These are phyloP conservation scores for Megalops cyprinoides DNA, from an alignment of 2,797 vertebrate species.

Conservation along the genomic window DNA sequence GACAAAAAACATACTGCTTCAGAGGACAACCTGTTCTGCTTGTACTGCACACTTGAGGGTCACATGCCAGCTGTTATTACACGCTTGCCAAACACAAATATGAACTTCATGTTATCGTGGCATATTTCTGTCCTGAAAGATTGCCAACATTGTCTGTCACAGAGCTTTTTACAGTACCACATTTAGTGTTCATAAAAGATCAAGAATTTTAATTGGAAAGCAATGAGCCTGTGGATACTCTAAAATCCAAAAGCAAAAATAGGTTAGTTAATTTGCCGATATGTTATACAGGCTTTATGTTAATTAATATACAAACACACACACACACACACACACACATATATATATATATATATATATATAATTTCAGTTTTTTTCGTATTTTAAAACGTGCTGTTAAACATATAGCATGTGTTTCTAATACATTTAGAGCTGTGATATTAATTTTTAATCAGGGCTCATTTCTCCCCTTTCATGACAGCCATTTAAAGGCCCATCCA, in stretches of 20 bases:
- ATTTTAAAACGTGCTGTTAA: too few species aligned
- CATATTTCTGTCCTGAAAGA: slow-evolving; percentile 10
- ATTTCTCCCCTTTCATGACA: not conserved
- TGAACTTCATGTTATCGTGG: slow-evolving; percentile 31
- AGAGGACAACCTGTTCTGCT: slow-evolving; percentile 15
- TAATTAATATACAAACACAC: too few species aligned
- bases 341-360: too few species aligned
- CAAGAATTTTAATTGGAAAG: too few species aligned
- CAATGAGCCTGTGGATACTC: too few species aligned
- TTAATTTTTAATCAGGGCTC: not conserved
- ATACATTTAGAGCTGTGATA: too few species aligned
- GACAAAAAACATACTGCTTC: slow-evolving; percentile 10
- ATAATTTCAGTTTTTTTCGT: too few species aligned
- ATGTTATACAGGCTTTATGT: too few species aligned
- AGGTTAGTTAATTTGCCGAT: too few species aligned
- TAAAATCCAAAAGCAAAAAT: too few species aligned
- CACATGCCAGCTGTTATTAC: slow-evolving; percentile 29
- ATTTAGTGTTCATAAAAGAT: not conserved
- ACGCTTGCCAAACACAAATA: slow-evolving; percentile 28
- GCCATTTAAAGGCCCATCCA: not conserved
- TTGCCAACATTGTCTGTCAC: not conserved
- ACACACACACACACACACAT: too few species aligned
- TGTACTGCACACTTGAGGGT: slow-evolving; percentile 22
- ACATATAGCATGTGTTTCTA: too few species aligned
- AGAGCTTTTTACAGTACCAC: not conserved